Evolutionary conservation across 2,113 vertebrate genomes (phyloP).

Genomic region (Trogon melanurus): DNA sequence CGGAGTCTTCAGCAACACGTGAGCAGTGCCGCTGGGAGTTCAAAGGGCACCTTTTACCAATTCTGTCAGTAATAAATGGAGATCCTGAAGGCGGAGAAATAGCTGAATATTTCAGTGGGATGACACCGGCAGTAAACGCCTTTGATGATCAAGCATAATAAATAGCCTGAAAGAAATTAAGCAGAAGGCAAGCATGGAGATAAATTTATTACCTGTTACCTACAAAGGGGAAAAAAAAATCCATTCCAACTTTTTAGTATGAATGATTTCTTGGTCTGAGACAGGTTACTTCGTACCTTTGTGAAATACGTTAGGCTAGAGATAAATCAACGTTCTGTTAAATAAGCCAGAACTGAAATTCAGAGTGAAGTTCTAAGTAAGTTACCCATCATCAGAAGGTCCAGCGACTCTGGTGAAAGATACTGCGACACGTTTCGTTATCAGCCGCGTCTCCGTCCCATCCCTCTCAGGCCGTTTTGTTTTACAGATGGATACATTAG

Average conservation of each 20-base stretch:
- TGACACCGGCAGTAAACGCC: background rate
- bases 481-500: background rate
- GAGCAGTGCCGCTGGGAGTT: background rate
- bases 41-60: background rate
- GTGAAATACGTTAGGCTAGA: background rate
- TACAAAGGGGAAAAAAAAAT: background rate
- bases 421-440: rapidly evolving
- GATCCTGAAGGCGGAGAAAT: background rate
- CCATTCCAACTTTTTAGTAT: background rate
- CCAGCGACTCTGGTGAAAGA: background rate
- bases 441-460: background rate
- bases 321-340: background rate
- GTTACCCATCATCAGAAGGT: too few species aligned
- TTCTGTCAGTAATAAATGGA: background rate
- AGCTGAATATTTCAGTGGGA: background rate
- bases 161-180: background rate
- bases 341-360: background rate
- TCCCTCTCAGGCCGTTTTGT: background rate
- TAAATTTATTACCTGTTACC: background rate
- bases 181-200: background rate
- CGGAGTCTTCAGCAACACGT: background rate
- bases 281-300: background rate
- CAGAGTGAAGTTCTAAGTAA: background rate
- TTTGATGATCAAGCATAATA: background rate
- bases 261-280: background rate